phyloP scores from a whole-genome alignment of 2,113 vertebrate genomes.

The Pteropus alecto region DNA sequence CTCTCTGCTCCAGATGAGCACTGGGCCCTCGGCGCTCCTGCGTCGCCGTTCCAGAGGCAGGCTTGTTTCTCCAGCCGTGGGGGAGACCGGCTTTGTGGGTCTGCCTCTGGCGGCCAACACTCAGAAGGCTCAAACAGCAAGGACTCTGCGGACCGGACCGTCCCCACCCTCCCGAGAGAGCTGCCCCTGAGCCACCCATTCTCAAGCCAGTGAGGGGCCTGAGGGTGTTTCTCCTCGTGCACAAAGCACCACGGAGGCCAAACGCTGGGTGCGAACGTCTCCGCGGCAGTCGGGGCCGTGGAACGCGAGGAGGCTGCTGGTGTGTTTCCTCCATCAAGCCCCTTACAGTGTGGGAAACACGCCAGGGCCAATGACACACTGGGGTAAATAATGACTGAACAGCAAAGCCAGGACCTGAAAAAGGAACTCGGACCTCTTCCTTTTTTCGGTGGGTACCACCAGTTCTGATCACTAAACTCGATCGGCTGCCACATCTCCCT shows the following conservation, averaged over 20 bases:
- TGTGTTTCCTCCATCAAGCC: background rate
- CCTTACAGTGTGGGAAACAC: background rate
- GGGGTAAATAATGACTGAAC: background rate
- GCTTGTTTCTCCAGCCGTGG: background rate
- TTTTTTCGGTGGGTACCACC: background rate
- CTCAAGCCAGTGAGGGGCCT: fast-evolving
- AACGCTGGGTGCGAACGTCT: fast-evolving
- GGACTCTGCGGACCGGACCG: background rate
- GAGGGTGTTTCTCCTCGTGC: fast-evolving
- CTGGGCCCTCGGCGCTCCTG: too few relatives aligned
- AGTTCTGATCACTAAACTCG: background rate
- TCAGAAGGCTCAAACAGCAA: background rate
- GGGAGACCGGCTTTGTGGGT: background rate
- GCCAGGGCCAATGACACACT: fast-evolving
- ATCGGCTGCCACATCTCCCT: background rate
- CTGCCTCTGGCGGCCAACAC: background rate
- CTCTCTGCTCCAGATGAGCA: background rate
- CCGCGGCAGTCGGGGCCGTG: fast-evolving
- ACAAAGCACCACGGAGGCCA: too few relatives aligned
- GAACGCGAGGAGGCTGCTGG: background rate
- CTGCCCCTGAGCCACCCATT: background rate
- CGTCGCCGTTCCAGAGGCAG: background rate
- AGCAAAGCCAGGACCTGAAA: background rate
- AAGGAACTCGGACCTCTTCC: background rate
- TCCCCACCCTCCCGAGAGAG: background rate